Percentiles rank a stretch among this genome's conserved stretches.
Evolutionary conservation across 2,797 vertebrate species (phyloP).

Genomic region (Megaceryle alcyon): DNA sequence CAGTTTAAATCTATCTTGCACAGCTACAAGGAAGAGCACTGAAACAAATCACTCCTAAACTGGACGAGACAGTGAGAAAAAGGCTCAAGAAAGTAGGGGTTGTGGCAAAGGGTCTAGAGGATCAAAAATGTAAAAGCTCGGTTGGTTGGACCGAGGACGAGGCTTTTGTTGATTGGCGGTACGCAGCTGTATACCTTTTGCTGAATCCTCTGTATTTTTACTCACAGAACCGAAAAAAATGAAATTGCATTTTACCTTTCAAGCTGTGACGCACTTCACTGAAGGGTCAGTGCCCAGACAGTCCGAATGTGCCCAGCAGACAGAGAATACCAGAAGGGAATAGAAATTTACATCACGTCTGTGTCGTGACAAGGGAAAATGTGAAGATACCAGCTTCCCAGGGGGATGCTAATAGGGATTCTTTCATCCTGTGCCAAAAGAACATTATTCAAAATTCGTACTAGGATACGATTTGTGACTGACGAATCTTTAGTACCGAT

Average conservation of each 20-base stretch:
- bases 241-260: constrained; percentile 33
- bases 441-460: constrained; percentile 6
- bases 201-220: neutral
- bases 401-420: neutral
- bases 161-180: neutral
- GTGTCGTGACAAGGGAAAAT: constrained; percentile 3
- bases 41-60: neutral
- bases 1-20: neutral
- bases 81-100: neutral
- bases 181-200: neutral
- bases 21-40: neutral
- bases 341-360: constrained; percentile 31
- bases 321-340: constrained; percentile 10
- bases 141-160: neutral
- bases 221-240: constrained; percentile 15
- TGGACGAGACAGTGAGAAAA: neutral
- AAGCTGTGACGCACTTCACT: constrained; percentile 50
- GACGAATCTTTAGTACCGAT: neutral
- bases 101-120: neutral
- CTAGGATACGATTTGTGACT: neutral
- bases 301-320: constrained; percentile 27
- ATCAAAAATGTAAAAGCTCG: neutral
- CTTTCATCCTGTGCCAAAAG: neutral
- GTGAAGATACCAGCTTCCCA: neutral
- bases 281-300: constrained; percentile 52